Evolutionary conservation across 2,113 vertebrate genomes (phyloP).

Genomic region (Amblyopsis rosae): DNA sequence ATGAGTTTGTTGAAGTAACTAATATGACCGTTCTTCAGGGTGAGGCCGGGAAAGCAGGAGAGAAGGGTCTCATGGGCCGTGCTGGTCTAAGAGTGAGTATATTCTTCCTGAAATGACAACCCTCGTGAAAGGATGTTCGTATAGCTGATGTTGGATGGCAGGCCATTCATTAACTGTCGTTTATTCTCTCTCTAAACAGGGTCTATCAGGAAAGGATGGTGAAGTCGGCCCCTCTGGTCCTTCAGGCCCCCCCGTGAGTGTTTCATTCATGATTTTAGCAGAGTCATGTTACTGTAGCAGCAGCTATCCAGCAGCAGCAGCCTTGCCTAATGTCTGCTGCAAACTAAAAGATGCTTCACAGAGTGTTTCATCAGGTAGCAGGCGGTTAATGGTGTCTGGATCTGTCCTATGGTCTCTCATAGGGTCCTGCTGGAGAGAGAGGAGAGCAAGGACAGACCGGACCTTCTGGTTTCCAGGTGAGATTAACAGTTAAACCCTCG

Average conservation of each 20-base stretch:
- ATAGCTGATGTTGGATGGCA: background rate
- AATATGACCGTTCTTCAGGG: slow-evolving; percentile 76
- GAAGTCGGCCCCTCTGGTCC: slow-evolving; percentile 90
- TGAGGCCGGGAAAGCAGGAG: slow-evolving; percentile 90
- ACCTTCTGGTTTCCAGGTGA: slow-evolving; percentile 94
- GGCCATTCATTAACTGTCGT: slow-evolving; percentile 7
- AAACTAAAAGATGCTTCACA: background rate
- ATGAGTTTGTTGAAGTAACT: background rate
- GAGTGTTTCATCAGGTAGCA: background rate
- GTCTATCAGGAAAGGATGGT: slow-evolving; percentile 95
- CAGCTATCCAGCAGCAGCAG: background rate
- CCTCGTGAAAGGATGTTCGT: background rate
- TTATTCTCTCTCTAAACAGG: slow-evolving; percentile 72
- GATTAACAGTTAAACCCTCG: slow-evolving; percentile 24
- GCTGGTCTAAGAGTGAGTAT: slow-evolving; percentile 88
- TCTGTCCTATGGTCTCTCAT: slow-evolving; percentile 75
- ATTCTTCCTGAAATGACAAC: background rate
- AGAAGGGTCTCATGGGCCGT: slow-evolving; percentile 91
- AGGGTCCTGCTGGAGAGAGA: slow-evolving; percentile 93
- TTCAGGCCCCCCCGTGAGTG: slow-evolving; percentile 88
- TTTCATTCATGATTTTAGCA: background rate
- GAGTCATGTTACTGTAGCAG: background rate
- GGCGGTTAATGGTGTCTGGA: background rate
- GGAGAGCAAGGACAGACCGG: slow-evolving; percentile 95
- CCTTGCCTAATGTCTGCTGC: background rate